Evolutionary conservation across 2,888 invertebrate species (phyloP), one percentile per base, ranked within the genome.

Genomic region (Colostygia pectinataria): DNA sequence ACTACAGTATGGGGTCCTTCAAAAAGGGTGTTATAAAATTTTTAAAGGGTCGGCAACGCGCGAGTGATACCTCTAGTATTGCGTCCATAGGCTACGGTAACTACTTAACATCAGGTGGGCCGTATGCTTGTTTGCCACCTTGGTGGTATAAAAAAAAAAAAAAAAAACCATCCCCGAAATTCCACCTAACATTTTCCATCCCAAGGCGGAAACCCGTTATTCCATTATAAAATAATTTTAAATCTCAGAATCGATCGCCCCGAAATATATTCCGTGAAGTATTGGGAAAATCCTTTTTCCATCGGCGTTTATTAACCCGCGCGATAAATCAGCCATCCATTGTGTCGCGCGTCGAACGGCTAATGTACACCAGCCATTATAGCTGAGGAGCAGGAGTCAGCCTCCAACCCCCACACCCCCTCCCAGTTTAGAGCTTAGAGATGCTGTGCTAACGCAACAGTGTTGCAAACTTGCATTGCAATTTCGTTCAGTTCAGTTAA

Each of bases 261-360:
- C 57, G 63, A 74, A 77, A 77, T 75, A 72, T 79, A 76, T 77
- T 71, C 66, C 63, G 65, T 69, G 71, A 74, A 65, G 68, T 70
- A 74, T 78, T 66, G 59, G 61, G 73, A 75, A 77, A 80, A 80
- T 79, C 78, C 79, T 75, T 80, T 78, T 75, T 71, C 75, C 77
- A 76, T 76, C 69, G 69, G 57, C 65, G 74, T 47, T 52, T 74
- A 77, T 82, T 81, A 80, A 77, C 81, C 20, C 65, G 70, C 45
- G 63, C 77, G 66, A 83, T 84, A 84, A 84, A 83, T 84, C 84
- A 83, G 76, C 55, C 61, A 69, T 20, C 78, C 76, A 80, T 84
- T 84, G 84, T 74, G 73, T 53, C 70, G 63, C 63, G 66, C 61
- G 65, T 65, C 69, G 71, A 50, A 68, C 61, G 65, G 77, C 75